Conservation (phyloP, 2,888 invertebrate genomes). For the Epirrita christyi region DNA sequence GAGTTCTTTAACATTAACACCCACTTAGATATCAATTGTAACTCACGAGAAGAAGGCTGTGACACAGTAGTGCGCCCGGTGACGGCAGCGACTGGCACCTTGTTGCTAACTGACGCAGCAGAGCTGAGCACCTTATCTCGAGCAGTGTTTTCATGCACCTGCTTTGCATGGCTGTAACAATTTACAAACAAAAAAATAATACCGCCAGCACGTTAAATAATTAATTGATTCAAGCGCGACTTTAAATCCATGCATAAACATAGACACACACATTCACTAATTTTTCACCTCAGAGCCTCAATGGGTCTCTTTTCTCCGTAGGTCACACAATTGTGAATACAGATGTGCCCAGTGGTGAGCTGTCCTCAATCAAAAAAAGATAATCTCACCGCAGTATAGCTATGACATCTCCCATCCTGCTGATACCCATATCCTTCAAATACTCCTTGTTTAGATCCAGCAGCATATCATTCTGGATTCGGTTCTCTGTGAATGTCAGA, state of each 20-base stretch:
- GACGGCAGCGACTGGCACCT: slow-evolving; percentile 82
- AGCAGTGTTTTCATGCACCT: slow-evolving; percentile 84
- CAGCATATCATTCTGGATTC: slow-evolving; percentile 94
- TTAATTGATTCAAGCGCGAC: too few relatives aligned
- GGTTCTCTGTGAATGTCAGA: slow-evolving; percentile 93
- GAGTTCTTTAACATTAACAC: too few relatives aligned
- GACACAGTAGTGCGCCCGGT: slow-evolving; percentile 68
- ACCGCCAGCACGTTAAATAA: background rate
- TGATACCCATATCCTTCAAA: slow-evolving; percentile 94
- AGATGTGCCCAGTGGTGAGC: too few relatives aligned
- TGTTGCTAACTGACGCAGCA: slow-evolving; percentile 40
- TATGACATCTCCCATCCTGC: slow-evolving; percentile 88
- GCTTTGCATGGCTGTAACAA: slow-evolving; percentile 82
- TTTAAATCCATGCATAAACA: too few relatives aligned
- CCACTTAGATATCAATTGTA: too few relatives aligned
- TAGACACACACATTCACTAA: too few relatives aligned
- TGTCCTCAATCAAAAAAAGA: too few relatives aligned
- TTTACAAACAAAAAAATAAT: background rate
- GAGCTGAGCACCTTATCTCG: slow-evolving; percentile 82
- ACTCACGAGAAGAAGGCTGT: slow-evolving; percentile 74
- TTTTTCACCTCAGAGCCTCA: too few relatives aligned
- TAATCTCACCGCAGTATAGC: slow-evolving; percentile 87
- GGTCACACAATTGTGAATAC: too few relatives aligned
- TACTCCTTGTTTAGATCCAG: slow-evolving; percentile 94
- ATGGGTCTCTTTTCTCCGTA: too few relatives aligned